Evolutionary conservation across 1,140 invertebrate genomes (phyloP).

Genomic region (Lithobius niger): DNA sequence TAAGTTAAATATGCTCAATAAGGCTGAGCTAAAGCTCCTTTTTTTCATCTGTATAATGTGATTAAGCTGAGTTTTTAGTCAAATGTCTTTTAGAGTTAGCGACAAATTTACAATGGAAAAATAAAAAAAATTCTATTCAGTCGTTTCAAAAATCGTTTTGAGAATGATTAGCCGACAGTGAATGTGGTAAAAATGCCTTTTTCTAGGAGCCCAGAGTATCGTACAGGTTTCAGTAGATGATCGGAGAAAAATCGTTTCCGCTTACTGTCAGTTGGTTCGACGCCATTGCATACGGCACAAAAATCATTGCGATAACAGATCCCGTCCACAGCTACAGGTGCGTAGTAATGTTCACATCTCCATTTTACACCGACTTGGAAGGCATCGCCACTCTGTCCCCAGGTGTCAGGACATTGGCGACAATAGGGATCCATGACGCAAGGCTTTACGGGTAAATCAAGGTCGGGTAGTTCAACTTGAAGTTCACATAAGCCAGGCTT

Average conservation of each 20-base stretch:
- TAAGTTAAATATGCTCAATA: no score
- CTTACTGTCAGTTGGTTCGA: background rate
- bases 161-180: background rate
- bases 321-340: background rate
- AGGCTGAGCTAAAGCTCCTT: no score
- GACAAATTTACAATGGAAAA: no score
- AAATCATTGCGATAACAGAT: background rate
- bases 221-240: background rate
- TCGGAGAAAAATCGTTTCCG: background rate
- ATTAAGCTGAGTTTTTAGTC: no score
- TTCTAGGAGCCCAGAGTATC: no score
- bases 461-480: background rate
- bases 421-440: background rate
- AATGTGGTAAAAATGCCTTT: constrained; percentile 4
- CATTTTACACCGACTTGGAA: background rate
- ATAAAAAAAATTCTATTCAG: no score
- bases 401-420: background rate
- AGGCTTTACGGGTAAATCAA: background rate
- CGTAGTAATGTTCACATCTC: background rate
- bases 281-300: background rate
- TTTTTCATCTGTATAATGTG: no score
- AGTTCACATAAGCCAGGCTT: background rate
- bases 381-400: background rate
- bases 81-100: no score
- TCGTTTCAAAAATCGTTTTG: background rate